Conservation (phyloP, 1,140 invertebrate genomes). For the Drosophila repleta region DNA sequence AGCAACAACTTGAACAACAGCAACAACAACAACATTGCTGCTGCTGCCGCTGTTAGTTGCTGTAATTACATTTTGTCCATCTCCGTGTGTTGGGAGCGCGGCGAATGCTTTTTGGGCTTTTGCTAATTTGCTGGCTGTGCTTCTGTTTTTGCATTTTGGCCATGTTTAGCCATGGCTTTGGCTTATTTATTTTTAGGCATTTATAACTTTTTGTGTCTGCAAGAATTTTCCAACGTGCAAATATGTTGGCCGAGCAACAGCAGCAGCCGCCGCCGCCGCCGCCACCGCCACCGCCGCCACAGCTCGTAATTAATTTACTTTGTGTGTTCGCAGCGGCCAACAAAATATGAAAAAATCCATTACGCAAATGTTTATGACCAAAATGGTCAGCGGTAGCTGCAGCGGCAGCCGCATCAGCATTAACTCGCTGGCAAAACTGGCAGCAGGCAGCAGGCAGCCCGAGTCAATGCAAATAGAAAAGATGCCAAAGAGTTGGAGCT, state of each 20-base stretch:
- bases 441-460: too few species aligned
- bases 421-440: slow-evolving; percentile 20
- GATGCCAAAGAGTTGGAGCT: slow-evolving; percentile 61
- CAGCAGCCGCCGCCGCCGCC: slow-evolving; percentile 30
- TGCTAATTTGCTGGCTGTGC: slow-evolving; percentile 74
- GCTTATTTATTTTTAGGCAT: slow-evolving; percentile 73
- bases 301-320: slow-evolving; percentile 82
- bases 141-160: slow-evolving; percentile 66
- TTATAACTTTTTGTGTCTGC: slow-evolving; percentile 63
- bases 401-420: slow-evolving; percentile 16
- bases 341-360: slow-evolving; percentile 80
- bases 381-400: slow-evolving; percentile 67
- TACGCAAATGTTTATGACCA: slow-evolving; percentile 83
- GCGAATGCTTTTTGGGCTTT: slow-evolving; percentile 68
- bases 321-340: slow-evolving; percentile 77
- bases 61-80: slow-evolving; percentile 70
- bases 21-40: slow-evolving; percentile 16
- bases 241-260: slow-evolving; percentile 11
- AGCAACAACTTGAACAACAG: slow-evolving; percentile 25
- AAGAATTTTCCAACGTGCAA: slow-evolving; percentile 45
- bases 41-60: slow-evolving; percentile 49
- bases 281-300: slow-evolving; percentile 11
- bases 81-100: slow-evolving; percentile 43
- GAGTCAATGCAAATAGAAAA: slow-evolving; percentile 74
- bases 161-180: slow-evolving; percentile 51